Evolutionary conservation across 2,888 invertebrate species (phyloP), one percentile per base, ranked within the genome.

Genomic region (Trichogramma dendrolimi): DNA sequence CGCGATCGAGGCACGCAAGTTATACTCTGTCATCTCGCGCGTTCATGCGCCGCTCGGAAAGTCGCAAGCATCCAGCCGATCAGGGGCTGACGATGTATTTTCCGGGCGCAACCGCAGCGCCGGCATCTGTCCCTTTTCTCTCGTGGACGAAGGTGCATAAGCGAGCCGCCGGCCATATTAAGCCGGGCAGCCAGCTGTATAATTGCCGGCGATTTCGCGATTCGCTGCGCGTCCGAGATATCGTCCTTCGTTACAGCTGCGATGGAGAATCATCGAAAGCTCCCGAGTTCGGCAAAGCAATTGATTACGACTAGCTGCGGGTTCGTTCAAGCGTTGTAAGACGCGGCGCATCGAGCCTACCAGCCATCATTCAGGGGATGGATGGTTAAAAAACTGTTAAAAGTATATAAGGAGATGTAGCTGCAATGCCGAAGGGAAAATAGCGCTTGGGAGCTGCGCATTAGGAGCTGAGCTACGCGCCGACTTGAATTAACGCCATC

Each of bases 401-500:
- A 27, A 27, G 27, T 27, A 27, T 2, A 27, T 27, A 27, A 27
- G 27, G 27, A 27, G 27, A 27, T 27, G 27, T 27, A 27, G 27
- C 27, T 1, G 27, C 27, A 2, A 27, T 27, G 27, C 27, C 27
- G 27, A 27, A 27, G 27, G 27, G 27, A 27, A 27, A 27, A 27
- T 27, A 27, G 27, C 27, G 27, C 27, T 27, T 27, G 27, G 27
- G 27, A 27, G 27, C 27, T 27, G 27, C 27, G 27, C 27, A 27
- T 27, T 27, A 27, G 27, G 27, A 73, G 73, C 71, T 73, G 71
- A 71, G 72, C 67, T 67, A 61, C 54, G 68, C 68, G 71, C 73
- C 72, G 73, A 71, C 72, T 75, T 75, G 74, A 78, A 78, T 78
- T 76, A 78, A 77, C 77, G 74, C 76, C 72, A 69, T 76, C 75